These are phyloP conservation scores for Sinodicranocentrus sp. DNA, from an alignment of 2,888 invertebrate genomes.

Conservation along the genomic window DNA sequence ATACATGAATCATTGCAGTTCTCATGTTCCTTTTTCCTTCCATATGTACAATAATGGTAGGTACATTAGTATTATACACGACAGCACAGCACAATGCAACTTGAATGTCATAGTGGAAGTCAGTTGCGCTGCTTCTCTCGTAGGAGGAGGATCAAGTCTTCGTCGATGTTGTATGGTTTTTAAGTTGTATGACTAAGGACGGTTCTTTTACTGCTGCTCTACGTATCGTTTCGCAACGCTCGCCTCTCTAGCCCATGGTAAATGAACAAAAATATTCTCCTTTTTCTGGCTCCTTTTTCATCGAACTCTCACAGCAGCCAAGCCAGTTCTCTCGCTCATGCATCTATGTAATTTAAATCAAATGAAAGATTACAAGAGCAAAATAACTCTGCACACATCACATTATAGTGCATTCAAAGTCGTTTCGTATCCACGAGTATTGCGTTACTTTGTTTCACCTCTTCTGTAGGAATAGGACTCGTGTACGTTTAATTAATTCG, in stretches of 20 bases:
- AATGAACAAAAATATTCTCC: neutral
- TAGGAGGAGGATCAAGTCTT: constrained; percentile 48
- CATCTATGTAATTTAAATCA: constrained; percentile 39
- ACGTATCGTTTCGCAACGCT: no score
- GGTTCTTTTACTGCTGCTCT: neutral
- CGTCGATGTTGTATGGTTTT: constrained; percentile 43
- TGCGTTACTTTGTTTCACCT: no score
- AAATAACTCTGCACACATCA: neutral
- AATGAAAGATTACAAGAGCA: constrained; percentile 32
- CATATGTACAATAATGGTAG: neutral
- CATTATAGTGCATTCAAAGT: neutral
- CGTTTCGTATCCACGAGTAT: no score
- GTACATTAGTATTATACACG: no score
- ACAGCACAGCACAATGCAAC: constrained; percentile 19
- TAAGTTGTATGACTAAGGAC: constrained; percentile 57
- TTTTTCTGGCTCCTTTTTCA: neutral
- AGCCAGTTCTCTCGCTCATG: no score
- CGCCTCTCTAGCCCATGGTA: no score
- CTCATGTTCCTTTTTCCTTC: neutral
- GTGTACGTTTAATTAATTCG: constrained; percentile 1
- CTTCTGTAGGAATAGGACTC: no score
- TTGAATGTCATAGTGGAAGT: constrained; percentile 50
- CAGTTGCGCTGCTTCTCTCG: constrained; percentile 50
- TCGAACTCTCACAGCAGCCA: no score
- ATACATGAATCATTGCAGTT: constrained; percentile 15